Conservation (phyloP, 2,888 invertebrate species). For the Agrilus cyanescens region DNA sequence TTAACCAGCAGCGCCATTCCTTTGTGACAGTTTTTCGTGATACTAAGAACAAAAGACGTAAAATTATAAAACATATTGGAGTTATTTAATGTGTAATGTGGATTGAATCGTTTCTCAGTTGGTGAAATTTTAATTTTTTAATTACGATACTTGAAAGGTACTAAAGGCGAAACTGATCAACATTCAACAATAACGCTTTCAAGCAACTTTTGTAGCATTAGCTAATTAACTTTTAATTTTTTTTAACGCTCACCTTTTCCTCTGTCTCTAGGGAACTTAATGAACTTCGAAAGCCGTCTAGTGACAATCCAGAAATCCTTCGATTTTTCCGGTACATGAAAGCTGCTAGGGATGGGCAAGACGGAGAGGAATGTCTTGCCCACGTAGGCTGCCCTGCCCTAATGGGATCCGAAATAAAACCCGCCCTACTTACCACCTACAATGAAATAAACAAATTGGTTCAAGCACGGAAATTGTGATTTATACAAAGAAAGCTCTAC, state of each 20-base stretch:
- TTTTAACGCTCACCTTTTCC: background rate
- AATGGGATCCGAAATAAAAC: constrained; percentile 52
- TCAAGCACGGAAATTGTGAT: constrained; percentile 52
- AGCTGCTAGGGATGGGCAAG: constrained; percentile 78
- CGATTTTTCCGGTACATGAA: constrained; percentile 86
- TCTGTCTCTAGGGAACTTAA: constrained; percentile 59
- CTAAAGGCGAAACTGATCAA: too few relatives aligned
- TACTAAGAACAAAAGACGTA: too few relatives aligned
- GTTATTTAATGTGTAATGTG: too few relatives aligned
- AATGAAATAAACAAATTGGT: constrained; percentile 82
- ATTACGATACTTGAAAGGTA: too few relatives aligned
- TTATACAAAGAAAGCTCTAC: too few relatives aligned
- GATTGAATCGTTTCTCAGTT: too few relatives aligned
- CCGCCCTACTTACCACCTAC: constrained; percentile 77
- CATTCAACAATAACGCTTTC: too few relatives aligned
- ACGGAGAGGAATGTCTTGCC: constrained; percentile 59
- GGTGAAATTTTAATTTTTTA: too few relatives aligned
- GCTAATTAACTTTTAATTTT: background rate
- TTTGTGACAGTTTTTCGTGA: too few relatives aligned
- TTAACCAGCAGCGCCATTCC: too few relatives aligned
- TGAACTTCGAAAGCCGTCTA: constrained; percentile 71
- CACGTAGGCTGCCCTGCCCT: constrained; percentile 54
- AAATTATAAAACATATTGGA: too few relatives aligned
- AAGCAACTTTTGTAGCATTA: too few relatives aligned
- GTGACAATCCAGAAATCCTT: constrained; percentile 76